These are phyloP conservation scores for Ligdia adustata DNA, from an alignment of 2,888 invertebrate species.

Conservation along the genomic window DNA sequence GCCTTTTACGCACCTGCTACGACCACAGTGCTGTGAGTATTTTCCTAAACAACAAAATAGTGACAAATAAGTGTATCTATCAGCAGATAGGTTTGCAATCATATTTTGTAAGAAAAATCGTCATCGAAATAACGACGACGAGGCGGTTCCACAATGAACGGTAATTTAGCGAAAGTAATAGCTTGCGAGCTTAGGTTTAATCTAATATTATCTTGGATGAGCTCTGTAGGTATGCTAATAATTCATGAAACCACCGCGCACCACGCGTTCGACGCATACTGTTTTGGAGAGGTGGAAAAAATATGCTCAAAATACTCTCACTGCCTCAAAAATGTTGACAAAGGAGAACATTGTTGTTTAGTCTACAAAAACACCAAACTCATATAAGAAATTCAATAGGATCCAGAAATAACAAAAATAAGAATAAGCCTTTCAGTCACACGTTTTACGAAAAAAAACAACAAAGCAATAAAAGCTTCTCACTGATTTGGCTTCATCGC, in stretches of 20 bases:
- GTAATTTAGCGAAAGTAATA: constrained; percentile 70
- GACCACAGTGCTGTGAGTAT: too few relatives aligned
- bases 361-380: not conserved
- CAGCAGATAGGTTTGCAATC: too few relatives aligned
- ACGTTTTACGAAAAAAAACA: constrained; percentile 14
- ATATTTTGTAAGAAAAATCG: too few relatives aligned
- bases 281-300: constrained; percentile 25
- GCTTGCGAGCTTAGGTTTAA: constrained; percentile 57
- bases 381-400: not conserved
- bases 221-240: constrained; percentile 57
- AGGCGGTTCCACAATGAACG: constrained; percentile 60
- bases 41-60: too few relatives aligned
- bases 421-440: constrained; percentile 2
- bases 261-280: constrained; percentile 28
- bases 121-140: constrained; percentile 59
- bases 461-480: constrained; percentile 25
- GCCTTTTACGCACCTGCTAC: too few relatives aligned
- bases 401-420: not conserved
- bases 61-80: too few relatives aligned
- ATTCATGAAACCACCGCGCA: constrained; percentile 58
- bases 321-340: not conserved
- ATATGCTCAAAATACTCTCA: constrained; percentile 7
- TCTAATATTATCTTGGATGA: constrained; percentile 71
- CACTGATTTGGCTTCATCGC: constrained; percentile 30
- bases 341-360: not conserved